Evolutionary conservation across 2,797 vertebrate genomes (phyloP).

Genomic region (Crocodylus rhombifer): DNA sequence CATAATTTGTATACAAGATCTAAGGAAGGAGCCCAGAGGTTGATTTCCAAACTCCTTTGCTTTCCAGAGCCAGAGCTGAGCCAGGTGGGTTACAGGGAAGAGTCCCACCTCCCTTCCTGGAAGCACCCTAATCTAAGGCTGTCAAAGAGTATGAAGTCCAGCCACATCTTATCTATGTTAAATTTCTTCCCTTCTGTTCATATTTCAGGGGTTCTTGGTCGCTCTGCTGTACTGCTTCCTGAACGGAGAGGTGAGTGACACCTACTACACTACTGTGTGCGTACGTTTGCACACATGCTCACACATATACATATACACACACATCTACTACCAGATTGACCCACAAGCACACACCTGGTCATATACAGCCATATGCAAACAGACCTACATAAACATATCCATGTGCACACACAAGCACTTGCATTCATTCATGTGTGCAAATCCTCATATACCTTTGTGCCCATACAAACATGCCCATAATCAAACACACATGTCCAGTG

Average conservation of each 20-base stretch:
- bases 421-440: background rate
- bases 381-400: background rate
- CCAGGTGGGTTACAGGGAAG: background rate
- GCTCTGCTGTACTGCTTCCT: conserved; percentile 93
- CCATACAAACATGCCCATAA: background rate
- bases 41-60: background rate
- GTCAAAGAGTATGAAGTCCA: background rate
- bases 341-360: background rate
- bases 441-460: rapidly evolving
- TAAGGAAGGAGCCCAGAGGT: background rate
- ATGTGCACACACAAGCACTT: rapidly evolving
- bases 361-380: background rate
- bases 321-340: background rate
- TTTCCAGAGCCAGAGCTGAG: background rate
- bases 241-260: conserved; percentile 87
- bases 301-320: background rate
- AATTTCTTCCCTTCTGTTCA: background rate
- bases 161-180: background rate
- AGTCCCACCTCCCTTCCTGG: background rate
- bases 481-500: too few relatives aligned
- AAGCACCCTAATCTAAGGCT: background rate
- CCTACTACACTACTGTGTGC: background rate
- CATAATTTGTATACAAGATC: background rate
- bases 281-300: background rate
- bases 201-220: conserved; percentile 90